phyloP scores from a whole-genome alignment of 2,888 invertebrate species.

The Sarcophaga subvicina region DNA sequence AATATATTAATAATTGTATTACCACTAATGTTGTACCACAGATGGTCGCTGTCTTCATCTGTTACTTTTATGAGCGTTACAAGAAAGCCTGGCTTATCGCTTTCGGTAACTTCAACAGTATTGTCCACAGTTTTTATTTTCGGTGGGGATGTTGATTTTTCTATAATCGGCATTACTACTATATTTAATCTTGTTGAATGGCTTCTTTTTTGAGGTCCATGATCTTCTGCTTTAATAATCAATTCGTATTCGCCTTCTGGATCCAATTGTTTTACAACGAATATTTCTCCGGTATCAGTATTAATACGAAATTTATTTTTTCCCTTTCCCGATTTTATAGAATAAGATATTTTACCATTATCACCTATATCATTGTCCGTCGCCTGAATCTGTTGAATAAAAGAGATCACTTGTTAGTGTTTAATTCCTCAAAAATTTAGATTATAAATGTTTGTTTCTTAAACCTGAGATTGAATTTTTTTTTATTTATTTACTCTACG shows the following conservation, averaged over 20 bases:
- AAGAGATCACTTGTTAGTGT: neutral
- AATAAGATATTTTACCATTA: slow-evolving; percentile 92
- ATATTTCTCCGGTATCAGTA: slow-evolving; percentile 91
- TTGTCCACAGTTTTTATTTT: slow-evolving; percentile 85
- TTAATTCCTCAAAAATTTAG: neutral
- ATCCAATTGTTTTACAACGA: slow-evolving; percentile 87
- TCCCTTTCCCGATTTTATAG: slow-evolving; percentile 89
- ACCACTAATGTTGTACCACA: slow-evolving; percentile 96
- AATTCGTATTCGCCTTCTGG: slow-evolving; percentile 83
- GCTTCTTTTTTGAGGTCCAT: slow-evolving; percentile 88
- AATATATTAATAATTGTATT: slow-evolving; percentile 76
- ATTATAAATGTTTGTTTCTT: too few relatives aligned
- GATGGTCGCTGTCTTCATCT: slow-evolving; percentile 92
- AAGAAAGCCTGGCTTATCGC: slow-evolving; percentile 92
- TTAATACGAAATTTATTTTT: slow-evolving; percentile 92
- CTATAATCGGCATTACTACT: slow-evolving; percentile 84
- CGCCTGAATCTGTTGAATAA: slow-evolving; percentile 83
- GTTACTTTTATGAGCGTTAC: slow-evolving; percentile 92
- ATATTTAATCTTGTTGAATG: slow-evolving; percentile 90
- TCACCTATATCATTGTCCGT: slow-evolving; percentile 91
- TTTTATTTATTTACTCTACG: too few relatives aligned
- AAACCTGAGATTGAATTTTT: too few relatives aligned
- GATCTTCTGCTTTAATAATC: slow-evolving; percentile 87
- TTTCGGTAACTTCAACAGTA: slow-evolving; percentile 90
- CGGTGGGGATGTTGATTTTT: slow-evolving; percentile 85